Percentiles rank a stretch among this genome's conserved stretches.
Evolutionary conservation across 2,797 vertebrate genomes (phyloP).

Genomic region (Sebastes itinus): DNA sequence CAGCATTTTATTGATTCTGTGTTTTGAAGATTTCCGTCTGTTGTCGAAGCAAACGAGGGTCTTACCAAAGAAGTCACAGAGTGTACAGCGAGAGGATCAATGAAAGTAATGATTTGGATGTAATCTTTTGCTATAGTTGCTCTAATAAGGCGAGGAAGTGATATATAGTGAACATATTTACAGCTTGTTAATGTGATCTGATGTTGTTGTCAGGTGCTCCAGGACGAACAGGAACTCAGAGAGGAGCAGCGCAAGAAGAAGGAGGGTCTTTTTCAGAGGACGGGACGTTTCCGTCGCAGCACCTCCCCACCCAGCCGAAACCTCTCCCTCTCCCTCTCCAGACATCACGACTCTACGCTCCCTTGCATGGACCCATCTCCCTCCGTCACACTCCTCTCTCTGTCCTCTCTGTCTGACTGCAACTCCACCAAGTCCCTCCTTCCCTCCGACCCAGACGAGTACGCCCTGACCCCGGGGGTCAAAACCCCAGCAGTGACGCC

Average conservation of each 20-base stretch:
- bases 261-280: slow-evolving; percentile 86
- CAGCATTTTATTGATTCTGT: slow-evolving; percentile 4
- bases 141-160: neutral
- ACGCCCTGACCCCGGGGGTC: slow-evolving; percentile 62
- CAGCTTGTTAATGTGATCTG: neutral
- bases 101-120: neutral
- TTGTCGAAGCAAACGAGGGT: neutral
- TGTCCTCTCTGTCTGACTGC: slow-evolving; percentile 92
- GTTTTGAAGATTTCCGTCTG: neutral
- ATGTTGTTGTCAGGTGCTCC: slow-evolving; percentile 73
- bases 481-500: slow-evolving; percentile 44
- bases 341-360: slow-evolving; percentile 76
- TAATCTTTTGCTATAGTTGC: neutral
- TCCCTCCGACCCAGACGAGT: slow-evolving; percentile 88
- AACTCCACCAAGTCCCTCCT: slow-evolving; percentile 92
- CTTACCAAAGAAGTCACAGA: neutral
- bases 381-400: slow-evolving; percentile 87
- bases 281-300: slow-evolving; percentile 80
- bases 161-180: neutral
- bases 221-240: slow-evolving; percentile 84
- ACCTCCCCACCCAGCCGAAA: slow-evolving; percentile 82
- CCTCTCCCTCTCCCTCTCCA: slow-evolving; percentile 79
- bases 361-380: slow-evolving; percentile 82
- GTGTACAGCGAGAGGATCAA: neutral
- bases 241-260: slow-evolving; percentile 86